Conservation (phyloP, 2,888 invertebrate genomes). For the Caenorhabditis sp. region DNA sequence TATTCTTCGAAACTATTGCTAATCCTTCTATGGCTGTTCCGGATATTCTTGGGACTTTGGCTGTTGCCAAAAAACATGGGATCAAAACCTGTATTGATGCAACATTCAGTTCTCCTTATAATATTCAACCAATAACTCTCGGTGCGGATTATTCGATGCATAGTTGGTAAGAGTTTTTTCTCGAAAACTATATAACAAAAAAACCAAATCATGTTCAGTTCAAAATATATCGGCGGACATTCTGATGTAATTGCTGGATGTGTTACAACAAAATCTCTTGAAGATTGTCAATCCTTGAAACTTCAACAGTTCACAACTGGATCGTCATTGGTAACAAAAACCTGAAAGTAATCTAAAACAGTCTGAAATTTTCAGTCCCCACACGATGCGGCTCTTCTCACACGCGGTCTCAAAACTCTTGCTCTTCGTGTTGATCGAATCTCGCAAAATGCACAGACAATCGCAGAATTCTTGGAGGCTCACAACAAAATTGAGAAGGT, state of each 20-base stretch:
- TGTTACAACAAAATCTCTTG: conserved; percentile 36
- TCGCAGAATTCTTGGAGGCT: conserved; percentile 47
- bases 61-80: conserved; percentile 36
- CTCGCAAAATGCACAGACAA: conserved; percentile 41
- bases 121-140: conserved; percentile 70
- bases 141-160: conserved; percentile 72
- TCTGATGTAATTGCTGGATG: conserved; percentile 72
- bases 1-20: conserved; percentile 72
- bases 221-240: conserved; percentile 73
- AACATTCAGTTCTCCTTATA: conserved; percentile 72
- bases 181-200: too few species aligned
- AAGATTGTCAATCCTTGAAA: conserved; percentile 54
- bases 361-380: conserved; percentile 42
- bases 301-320: conserved; percentile 52
- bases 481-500: conserved; percentile 50
- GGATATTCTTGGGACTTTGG: conserved; percentile 70
- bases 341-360: neutral
- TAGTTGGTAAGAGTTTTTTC: conserved; percentile 71
- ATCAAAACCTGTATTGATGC: conserved; percentile 71
- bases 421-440: conserved; percentile 52
- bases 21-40: conserved; percentile 72
- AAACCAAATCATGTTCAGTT: too few species aligned
- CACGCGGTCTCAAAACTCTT: conserved; percentile 58
- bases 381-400: conserved; percentile 48
- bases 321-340: conserved; percentile 29